Percentiles rank a stretch among this genome's conserved stretches.
phyloP scores from a whole-genome alignment of 2,888 invertebrate species.

The Parnassius orleans region DNA sequence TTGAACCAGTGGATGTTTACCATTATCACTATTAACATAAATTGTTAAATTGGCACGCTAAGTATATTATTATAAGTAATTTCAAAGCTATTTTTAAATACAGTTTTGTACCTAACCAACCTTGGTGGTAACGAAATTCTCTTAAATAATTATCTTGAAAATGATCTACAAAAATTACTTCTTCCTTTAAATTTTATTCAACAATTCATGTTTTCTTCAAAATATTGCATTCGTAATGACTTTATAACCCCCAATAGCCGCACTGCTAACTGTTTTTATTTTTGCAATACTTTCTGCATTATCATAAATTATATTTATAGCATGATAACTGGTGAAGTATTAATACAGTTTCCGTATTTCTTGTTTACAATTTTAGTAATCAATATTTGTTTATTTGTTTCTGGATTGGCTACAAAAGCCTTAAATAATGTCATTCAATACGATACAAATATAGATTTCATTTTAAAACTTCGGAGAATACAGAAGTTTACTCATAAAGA shows the following conservation, averaged over 20 bases:
- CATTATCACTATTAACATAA: no score
- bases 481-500: neutral
- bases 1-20: no score
- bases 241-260: conserved; percentile 13
- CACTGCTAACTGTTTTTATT: neutral
- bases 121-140: conserved; percentile 6
- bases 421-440: neutral
- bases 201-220: neutral
- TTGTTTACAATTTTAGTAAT: neutral
- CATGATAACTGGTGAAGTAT: neutral
- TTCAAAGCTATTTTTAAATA: no score
- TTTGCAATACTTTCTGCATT: neutral
- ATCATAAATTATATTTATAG: neutral
- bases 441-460: neutral
- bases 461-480: conserved; percentile 2
- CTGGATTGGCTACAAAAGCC: neutral
- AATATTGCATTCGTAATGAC: conserved; percentile 14
- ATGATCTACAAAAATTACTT: conserved; percentile 11
- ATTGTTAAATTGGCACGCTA: no score
- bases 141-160: conserved; percentile 11
- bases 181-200: conserved; percentile 10
- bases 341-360: neutral
- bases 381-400: neutral
- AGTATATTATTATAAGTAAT: no score
- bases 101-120: no score